Base-by-base conservation (phyloP, 2,113 vertebrate genomes). In the Recurvirostra avosetta region DNA sequence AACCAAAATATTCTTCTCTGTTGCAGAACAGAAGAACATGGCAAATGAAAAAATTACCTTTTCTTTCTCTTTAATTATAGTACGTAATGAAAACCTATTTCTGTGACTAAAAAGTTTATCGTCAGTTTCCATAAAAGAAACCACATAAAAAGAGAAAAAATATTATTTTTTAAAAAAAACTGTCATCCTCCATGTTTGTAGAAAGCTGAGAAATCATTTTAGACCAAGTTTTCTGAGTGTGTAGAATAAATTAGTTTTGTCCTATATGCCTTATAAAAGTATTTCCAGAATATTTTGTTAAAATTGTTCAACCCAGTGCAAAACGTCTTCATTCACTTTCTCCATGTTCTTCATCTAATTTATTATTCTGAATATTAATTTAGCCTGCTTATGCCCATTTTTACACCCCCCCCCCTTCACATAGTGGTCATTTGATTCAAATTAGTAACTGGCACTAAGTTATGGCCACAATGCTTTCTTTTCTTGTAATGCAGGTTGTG, bases 271-370 rank as follows among this genome's bases (percentile, higher is more conserved):
- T 65, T 80, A 27, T 58, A 66, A 90, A 94, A 90, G 2, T 80
- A 55, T 62, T 86, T 88, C 85, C 86, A 83, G 56, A 83, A 55
- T 71, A 86, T 81, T 86, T 92, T 84, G 19, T 62, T 86, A 75
- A 95, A 93, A 67, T 80, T 62, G 5, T 71, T 92, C 43, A 71
- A 49, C 32, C 23, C 38, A 43, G 13, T 81, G 43, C 30, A 53
- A 49, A 94, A 71, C 20, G 49, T 80, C 58, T 81, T 88, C 95
- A 96, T 97, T 92, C 86, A 86, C 76, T 89, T 91, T 80, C 30
- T 95, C 71, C 90, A 94, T 95, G 68, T 96, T 94, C 52, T 93
- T 95, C 92, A 95, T 95, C 40, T 83, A 15, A 67, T 91, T 96
- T 94, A 74, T 90, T 95, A 83, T 73, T 90, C 27, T 77, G 11